Percentiles rank a stretch among this genome's conserved stretches.
phyloP scores from a whole-genome alignment of 1,140 invertebrate species.

The Prorops nasuta region DNA sequence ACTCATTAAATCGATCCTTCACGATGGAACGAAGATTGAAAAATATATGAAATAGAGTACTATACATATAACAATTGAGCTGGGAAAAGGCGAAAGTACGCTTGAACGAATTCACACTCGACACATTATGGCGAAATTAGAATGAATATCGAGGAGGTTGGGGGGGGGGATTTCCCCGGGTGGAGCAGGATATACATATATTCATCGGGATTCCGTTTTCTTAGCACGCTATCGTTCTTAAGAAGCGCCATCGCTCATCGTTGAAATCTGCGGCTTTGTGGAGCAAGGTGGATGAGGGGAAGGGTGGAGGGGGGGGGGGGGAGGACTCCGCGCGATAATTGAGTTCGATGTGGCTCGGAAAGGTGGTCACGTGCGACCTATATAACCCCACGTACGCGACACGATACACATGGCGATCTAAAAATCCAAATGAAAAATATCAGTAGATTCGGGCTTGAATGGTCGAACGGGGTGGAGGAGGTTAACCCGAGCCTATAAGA shows the following conservation, averaged over 20 bases:
- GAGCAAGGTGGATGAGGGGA: background rate
- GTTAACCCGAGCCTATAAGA: background rate
- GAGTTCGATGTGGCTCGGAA: background rate
- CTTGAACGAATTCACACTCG: too few species aligned
- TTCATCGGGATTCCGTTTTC: background rate
- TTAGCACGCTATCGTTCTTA: background rate
- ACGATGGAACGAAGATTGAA: too few species aligned
- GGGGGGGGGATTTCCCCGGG: too few species aligned
- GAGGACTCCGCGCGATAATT: background rate
- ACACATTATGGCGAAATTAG: too few species aligned
- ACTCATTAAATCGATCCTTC: too few species aligned
- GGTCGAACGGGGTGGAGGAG: background rate
- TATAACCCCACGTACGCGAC: background rate
- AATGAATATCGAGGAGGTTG: too few species aligned
- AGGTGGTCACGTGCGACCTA: background rate
- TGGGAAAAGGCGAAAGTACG: too few species aligned
- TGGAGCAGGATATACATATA: background rate
- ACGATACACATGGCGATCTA: background rate
- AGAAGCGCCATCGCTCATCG: background rate
- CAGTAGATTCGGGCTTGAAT: too few species aligned
- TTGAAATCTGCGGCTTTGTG: background rate
- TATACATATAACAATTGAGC: too few species aligned
- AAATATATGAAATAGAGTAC: too few species aligned
- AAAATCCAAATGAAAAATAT: too few species aligned
- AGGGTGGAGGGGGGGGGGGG: background rate